Conservation (phyloP, 2,888 invertebrate genomes). For the Drosophila merina region DNA sequence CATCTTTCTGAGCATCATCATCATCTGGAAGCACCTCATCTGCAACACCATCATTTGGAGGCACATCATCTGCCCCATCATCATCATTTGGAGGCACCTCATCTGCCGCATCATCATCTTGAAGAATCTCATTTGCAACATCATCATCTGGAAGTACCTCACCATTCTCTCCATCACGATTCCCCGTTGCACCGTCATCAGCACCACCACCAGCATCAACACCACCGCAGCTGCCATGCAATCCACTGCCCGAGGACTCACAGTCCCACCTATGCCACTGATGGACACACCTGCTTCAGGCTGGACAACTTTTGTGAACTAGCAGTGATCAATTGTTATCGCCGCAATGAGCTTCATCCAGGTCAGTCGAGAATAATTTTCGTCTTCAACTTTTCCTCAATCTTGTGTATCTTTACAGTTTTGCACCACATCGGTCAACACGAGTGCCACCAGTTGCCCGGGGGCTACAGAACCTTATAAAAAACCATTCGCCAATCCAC, state of each 20-base stretch:
- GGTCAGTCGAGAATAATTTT: not conserved
- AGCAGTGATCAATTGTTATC: slow-evolving; percentile 44
- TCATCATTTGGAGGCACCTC: not conserved
- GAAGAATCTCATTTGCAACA: not conserved
- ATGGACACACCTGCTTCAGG: slow-evolving; percentile 40
- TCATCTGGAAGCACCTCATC: not conserved
- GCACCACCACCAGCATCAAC: slow-evolving; percentile 11
- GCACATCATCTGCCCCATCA: not conserved
- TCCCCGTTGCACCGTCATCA: not conserved
- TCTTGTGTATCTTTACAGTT: slow-evolving; percentile 1
- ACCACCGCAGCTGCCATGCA: slow-evolving; percentile 41
- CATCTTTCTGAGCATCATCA: not conserved
- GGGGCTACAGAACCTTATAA: slow-evolving; percentile 13
- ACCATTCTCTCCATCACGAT: not conserved
- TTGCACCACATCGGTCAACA: slow-evolving; percentile 22
- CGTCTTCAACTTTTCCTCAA: not conserved
- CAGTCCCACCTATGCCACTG: slow-evolving; percentile 33
- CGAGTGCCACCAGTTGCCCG: slow-evolving; percentile 37
- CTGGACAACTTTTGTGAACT: slow-evolving; percentile 47
- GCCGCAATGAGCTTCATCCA: slow-evolving; percentile 30
- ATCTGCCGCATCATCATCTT: not conserved
- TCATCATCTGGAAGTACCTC: not conserved
- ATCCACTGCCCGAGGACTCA: slow-evolving; percentile 32
- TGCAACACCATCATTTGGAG: not conserved
- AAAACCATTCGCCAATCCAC: not conserved